A percentile compares a stretch with the other conserved stretches of the same genome.
phyloP scores from a whole-genome alignment of 2,888 invertebrate genomes.

The Dexiosoma caninum region DNA sequence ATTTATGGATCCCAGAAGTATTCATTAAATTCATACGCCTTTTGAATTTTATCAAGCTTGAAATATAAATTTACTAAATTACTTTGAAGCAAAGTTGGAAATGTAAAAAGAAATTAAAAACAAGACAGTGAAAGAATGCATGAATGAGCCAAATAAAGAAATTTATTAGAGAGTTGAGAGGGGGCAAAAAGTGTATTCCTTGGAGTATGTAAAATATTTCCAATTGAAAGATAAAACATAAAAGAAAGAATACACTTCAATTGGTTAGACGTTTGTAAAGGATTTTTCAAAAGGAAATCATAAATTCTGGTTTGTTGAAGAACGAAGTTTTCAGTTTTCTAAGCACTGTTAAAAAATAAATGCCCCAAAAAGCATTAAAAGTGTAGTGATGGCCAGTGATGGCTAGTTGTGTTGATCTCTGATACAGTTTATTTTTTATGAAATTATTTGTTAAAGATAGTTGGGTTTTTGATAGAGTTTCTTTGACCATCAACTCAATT shows the following conservation, averaged over 20 bases:
- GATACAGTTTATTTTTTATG: neutral
- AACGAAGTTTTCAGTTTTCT: neutral
- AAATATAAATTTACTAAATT: constrained; percentile 18
- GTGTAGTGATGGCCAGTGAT: neutral
- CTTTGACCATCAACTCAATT: too few species aligned
- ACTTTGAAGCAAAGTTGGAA: neutral
- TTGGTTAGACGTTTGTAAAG: constrained; percentile 24
- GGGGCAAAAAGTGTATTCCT: constrained; percentile 6
- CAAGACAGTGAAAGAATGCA: neutral
- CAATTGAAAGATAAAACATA: constrained; percentile 17
- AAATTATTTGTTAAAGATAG: neutral
- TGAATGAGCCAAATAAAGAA: constrained; percentile 12
- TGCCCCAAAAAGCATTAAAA: neutral
- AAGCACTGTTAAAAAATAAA: neutral
- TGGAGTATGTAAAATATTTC: constrained; percentile 34
- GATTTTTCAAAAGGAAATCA: neutral
- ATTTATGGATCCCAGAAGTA: constrained; percentile 41
- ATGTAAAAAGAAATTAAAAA: neutral
- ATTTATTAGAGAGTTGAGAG: neutral
- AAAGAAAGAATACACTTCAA: constrained; percentile 16
- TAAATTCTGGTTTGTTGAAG: constrained; percentile 6
- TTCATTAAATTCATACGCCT: constrained; percentile 53
- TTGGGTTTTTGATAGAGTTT: too few species aligned
- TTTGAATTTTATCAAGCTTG: constrained; percentile 45
- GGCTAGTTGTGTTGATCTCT: neutral